phyloP scores from a whole-genome alignment of 2,888 invertebrate species.

The Macrophya annulata region DNA sequence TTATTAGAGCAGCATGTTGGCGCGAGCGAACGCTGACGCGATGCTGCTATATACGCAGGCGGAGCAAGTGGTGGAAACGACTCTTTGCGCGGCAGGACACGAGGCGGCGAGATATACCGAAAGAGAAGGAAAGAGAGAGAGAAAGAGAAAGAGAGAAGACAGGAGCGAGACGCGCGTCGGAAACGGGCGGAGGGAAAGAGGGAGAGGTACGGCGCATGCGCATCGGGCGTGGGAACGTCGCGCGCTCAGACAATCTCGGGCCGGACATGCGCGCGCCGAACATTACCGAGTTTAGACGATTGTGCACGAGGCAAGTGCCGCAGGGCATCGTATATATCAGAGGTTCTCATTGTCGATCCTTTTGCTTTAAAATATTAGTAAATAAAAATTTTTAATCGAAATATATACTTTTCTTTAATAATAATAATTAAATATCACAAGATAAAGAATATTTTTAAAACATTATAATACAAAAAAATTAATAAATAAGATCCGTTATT shows the following conservation, averaged over 20 bases:
- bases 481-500: no score
- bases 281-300: conserved; percentile 70
- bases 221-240: conserved; percentile 77
- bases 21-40: conserved; percentile 19
- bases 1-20: conserved; percentile 51
- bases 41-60: not conserved
- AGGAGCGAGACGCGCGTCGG: conserved; percentile 46
- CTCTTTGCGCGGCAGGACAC: conserved; percentile 35
- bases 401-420: not conserved
- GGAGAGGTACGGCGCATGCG: conserved; percentile 71
- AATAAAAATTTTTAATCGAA: not conserved
- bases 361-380: not conserved
- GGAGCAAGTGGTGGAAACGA: conserved; percentile 43
- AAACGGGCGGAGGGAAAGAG: conserved; percentile 57
- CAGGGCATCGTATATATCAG: conserved; percentile 62
- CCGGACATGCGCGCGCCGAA: conserved; percentile 66
- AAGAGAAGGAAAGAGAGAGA: conserved; percentile 56
- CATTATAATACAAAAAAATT: no score
- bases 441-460: not conserved
- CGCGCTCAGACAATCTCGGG: conserved; percentile 69
- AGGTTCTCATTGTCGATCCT: conserved; percentile 68
- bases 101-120: conserved; percentile 56
- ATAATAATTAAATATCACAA: not conserved
- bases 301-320: conserved; percentile 65
- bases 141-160: conserved; percentile 33